These are phyloP conservation scores for Parotocinclus haroldoi DNA, from an alignment of 2,797 vertebrate species.

Conservation along the genomic window DNA sequence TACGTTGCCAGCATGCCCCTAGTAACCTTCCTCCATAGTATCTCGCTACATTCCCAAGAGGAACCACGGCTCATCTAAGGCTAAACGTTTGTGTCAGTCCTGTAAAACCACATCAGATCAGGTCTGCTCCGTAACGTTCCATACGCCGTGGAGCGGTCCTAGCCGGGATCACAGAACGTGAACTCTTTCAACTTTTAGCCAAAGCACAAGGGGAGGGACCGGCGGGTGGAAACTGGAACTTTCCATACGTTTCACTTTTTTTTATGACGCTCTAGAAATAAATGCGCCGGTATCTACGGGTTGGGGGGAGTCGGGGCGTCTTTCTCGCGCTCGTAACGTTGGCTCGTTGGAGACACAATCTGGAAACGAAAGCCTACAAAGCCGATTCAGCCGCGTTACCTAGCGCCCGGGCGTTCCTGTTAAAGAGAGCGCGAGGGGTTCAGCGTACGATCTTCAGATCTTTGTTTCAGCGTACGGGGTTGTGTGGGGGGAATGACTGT, in stretches of 20 bases:
- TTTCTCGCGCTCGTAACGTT: neutral
- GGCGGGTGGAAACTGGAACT: no score
- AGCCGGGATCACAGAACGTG: no score
- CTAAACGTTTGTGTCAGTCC: no score
- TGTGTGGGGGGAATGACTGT: slow-evolving; percentile 39
- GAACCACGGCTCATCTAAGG: no score
- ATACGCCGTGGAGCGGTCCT: no score
- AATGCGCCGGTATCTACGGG: neutral
- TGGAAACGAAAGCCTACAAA: no score
- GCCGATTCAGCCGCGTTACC: no score
- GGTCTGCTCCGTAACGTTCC: neutral
- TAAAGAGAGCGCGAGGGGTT: slow-evolving; percentile 20
- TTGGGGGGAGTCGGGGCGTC: neutral
- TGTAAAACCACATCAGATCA: neutral
- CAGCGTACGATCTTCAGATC: slow-evolving; percentile 24
- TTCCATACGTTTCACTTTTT: neutral
- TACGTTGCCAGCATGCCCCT: slow-evolving; percentile 48
- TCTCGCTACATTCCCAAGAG: slow-evolving; percentile 9
- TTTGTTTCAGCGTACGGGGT: slow-evolving; percentile 33
- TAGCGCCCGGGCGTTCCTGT: no score
- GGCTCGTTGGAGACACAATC: no score
- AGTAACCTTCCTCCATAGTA: slow-evolving; percentile 42
- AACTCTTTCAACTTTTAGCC: no score
- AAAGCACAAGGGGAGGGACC: no score
- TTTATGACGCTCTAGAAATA: slow-evolving; percentile 1